Evolutionary conservation across 2,113 vertebrate species (phyloP).

Genomic region (Synodontis membranacea): DNA sequence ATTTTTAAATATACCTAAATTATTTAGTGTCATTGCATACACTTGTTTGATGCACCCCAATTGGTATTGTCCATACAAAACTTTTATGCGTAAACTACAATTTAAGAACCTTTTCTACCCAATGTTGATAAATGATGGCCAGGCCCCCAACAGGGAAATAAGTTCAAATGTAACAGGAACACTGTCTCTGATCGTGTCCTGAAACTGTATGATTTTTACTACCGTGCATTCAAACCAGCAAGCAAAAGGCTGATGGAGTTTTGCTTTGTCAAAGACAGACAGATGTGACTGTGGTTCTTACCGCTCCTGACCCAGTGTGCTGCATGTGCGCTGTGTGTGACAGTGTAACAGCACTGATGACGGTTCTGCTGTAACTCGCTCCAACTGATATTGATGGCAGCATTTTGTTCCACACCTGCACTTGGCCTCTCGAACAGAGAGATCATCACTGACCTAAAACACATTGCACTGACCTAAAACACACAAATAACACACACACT

Average conservation of each 20-base stretch:
- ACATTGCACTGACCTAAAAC: conserved; percentile 72
- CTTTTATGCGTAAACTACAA: background rate
- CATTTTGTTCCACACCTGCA: conserved; percentile 62
- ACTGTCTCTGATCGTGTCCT: background rate
- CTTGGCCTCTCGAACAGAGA: conserved; percentile 68
- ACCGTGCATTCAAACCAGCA: background rate
- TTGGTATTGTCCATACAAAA: background rate
- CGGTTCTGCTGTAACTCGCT: conserved; percentile 72
- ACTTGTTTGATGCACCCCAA: background rate
- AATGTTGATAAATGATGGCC: conserved; percentile 4
- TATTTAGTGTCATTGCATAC: too few species aligned
- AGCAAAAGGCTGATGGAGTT: background rate
- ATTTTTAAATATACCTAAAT: too few species aligned
- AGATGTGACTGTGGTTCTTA: conserved; percentile 55
- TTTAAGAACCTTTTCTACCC: background rate
- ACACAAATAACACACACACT: conserved; percentile 39
- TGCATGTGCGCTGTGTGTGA: conserved; percentile 70
- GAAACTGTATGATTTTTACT: background rate
- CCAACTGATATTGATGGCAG: conserved; percentile 73
- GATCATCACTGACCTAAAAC: conserved; percentile 71
- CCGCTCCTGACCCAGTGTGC: conserved; percentile 81
- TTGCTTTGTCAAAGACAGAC: background rate
- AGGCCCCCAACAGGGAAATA: background rate
- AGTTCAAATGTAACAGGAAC: background rate
- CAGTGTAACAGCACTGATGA: conserved; percentile 72